Conservation (phyloP, 2,888 invertebrate genomes). For the Sepioteuthis lessoniana region DNA sequence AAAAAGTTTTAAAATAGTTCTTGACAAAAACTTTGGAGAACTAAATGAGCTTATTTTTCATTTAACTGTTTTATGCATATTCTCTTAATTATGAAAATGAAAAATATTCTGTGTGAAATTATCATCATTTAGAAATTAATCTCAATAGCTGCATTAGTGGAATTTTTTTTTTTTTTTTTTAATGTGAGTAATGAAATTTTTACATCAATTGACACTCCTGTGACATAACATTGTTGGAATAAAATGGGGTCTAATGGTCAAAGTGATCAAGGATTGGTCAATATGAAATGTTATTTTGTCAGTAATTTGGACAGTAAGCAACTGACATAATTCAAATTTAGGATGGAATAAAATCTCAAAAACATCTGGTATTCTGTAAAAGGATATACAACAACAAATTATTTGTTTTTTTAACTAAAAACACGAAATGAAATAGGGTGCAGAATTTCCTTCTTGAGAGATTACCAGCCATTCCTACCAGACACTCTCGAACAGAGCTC, state of each 20-base stretch:
- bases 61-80: no score
- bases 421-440: not conserved
- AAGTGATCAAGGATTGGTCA: not conserved
- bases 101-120: not conserved
- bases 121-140: not conserved
- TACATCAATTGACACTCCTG: not conserved
- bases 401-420: no score
- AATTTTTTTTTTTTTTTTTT: not conserved
- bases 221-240: not conserved
- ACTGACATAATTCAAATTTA: not conserved
- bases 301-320: not conserved
- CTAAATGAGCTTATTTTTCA: no score
- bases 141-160: not conserved
- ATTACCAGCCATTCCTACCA: not conserved
- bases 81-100: no score
- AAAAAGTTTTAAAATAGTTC: no score
- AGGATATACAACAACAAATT: not conserved
- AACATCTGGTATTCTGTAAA: not conserved
- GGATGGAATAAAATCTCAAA: not conserved
- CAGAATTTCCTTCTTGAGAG: not conserved
- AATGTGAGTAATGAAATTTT: not conserved
- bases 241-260: not conserved
- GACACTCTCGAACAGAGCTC: not conserved
- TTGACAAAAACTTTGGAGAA: no score
- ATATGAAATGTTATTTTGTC: no score